Conservation (phyloP, 2,797 vertebrate genomes). For the Setipinna tenuifilis region DNA sequence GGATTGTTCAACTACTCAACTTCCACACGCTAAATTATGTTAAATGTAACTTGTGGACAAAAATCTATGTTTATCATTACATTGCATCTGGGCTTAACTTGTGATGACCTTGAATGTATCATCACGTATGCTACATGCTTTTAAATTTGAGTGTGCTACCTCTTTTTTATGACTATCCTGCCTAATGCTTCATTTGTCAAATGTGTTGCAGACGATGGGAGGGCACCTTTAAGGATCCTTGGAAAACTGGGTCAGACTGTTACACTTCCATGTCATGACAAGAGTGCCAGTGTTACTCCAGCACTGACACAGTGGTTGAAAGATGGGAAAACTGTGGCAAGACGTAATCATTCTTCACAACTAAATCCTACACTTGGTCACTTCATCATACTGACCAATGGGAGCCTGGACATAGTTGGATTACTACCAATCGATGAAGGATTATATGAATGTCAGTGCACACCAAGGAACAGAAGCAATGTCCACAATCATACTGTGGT, state of each 20-base stretch:
- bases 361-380: fast-evolving
- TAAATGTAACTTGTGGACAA: not conserved
- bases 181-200: not conserved
- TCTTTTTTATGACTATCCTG: not conserved
- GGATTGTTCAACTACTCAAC: not conserved
- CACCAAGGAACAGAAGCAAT: constrained; percentile 27
- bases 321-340: constrained; percentile 40
- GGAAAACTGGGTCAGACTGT: constrained; percentile 59
- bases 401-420: constrained; percentile 70
- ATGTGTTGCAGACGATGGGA: not conserved
- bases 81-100: not conserved
- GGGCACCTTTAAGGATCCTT: not conserved
- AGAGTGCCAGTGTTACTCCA: constrained; percentile 47
- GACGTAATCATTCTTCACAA: not conserved
- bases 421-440: constrained; percentile 76
- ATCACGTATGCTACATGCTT: not conserved
- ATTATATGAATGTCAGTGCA: constrained; percentile 78
- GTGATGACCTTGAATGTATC: not conserved
- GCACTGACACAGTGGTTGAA: constrained; percentile 76
- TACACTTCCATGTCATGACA: constrained; percentile 73
- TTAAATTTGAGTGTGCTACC: not conserved
- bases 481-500: constrained; percentile 53
- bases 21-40: not conserved
- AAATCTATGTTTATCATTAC: not conserved
- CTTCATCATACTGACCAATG: constrained; percentile 68